phyloP scores from a whole-genome alignment of 2,888 invertebrate species.

The Halocaridina rubra region DNA sequence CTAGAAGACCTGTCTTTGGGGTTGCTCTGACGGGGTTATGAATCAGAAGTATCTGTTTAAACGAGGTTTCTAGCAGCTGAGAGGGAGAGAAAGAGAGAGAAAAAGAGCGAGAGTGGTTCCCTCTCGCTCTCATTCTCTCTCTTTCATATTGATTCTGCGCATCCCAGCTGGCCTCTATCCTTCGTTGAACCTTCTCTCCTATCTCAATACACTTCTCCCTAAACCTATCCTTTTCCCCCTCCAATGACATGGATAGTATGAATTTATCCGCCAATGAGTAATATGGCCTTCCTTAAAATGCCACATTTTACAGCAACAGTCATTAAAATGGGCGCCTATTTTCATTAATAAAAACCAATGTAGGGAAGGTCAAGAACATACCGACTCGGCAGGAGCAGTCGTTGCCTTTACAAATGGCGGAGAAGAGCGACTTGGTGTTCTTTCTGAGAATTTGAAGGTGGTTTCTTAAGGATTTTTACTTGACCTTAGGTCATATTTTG shows the following conservation, averaged over 20 bases:
- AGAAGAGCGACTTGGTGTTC: slow-evolving; percentile 43
- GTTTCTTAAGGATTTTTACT: neutral
- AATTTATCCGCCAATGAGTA: no score
- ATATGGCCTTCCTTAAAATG: no score
- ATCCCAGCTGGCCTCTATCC: slow-evolving; percentile 26
- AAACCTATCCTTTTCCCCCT: neutral
- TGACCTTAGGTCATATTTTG: neutral
- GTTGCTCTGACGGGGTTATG: neutral
- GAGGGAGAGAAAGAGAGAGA: neutral
- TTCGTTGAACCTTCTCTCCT: slow-evolving; percentile 22
- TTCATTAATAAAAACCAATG: no score
- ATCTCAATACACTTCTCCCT: slow-evolving; percentile 29
- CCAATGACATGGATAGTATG: no score
- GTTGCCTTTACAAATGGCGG: slow-evolving; percentile 52
- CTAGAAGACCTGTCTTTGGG: no score
- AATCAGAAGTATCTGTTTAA: neutral
- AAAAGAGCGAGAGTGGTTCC: neutral
- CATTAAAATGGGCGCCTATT: no score
- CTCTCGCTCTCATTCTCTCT: neutral
- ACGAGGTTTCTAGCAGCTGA: slow-evolving; percentile 2
- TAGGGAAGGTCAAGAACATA: slow-evolving; percentile 37
- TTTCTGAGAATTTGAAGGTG: slow-evolving; percentile 36
- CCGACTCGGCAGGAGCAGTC: slow-evolving; percentile 18
- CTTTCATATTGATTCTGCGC: slow-evolving; percentile 58
- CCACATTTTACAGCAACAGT: no score